These are phyloP conservation scores for Porites evermanni DNA, from an alignment of 92 coral and sea anemone species.

Conservation along the genomic window DNA sequence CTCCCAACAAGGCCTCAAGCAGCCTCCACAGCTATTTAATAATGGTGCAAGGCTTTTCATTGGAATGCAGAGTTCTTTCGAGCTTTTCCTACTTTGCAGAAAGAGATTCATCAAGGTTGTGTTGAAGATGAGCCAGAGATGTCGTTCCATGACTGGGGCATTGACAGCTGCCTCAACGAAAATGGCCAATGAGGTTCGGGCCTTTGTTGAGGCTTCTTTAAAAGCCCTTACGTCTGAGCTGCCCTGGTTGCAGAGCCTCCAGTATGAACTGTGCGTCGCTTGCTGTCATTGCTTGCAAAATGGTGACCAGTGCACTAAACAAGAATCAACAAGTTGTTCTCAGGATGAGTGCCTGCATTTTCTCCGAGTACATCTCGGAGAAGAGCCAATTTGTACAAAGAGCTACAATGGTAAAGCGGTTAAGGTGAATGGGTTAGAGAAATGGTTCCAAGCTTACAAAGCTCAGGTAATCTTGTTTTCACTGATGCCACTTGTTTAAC, in stretches of 20 bases:
- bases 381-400: slow-evolving; percentile 58
- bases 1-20: slow-evolving; percentile 52
- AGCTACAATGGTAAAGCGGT: slow-evolving; percentile 10
- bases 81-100: slow-evolving; percentile 65
- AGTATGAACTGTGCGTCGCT: slow-evolving; percentile 54
- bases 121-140: slow-evolving; percentile 20
- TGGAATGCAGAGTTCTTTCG: slow-evolving; percentile 44
- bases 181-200: slow-evolving; percentile 32
- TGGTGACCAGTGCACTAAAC: slow-evolving; percentile 7
- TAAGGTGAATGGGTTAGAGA: slow-evolving; percentile 10
- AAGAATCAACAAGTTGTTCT: slow-evolving; percentile 16
- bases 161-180: background rate
- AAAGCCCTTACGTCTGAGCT: slow-evolving; percentile 48
- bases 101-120: slow-evolving; percentile 78
- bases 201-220: slow-evolving; percentile 40
- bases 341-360: slow-evolving; percentile 67
- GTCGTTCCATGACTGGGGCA: background rate
- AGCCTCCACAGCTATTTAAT: slow-evolving; percentile 71
- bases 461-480: slow-evolving; percentile 1
- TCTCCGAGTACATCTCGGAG: slow-evolving; percentile 27
- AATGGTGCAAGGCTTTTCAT: slow-evolving; percentile 73
- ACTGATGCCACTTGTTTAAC: background rate
- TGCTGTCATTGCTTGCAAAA: slow-evolving; percentile 50
- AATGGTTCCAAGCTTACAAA: slow-evolving; percentile 17
- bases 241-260: slow-evolving; percentile 45